A percentile compares a stretch with the other conserved stretches of the same genome.
phyloP scores from a whole-genome alignment of 1,140 invertebrate genomes.

The Pararge aegeria region DNA sequence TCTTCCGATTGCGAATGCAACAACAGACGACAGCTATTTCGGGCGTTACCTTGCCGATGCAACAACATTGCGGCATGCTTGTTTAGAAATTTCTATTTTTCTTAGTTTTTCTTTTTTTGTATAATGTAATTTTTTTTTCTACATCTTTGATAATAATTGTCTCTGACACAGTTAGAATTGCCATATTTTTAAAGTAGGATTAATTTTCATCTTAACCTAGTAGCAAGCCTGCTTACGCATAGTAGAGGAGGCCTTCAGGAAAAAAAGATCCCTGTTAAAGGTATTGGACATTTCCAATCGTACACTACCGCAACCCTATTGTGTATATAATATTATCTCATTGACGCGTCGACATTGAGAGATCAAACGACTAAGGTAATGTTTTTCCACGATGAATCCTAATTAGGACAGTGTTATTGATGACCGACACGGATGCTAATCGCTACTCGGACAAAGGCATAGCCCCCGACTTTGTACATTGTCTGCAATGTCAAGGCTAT shows the following conservation, averaged over 20 bases:
- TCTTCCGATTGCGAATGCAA: constrained; percentile 71
- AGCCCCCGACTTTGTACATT: background rate
- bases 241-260: no score
- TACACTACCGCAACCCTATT: background rate
- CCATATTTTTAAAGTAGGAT: no score
- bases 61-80: constrained; percentile 14
- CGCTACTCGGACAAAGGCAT: constrained; percentile 13
- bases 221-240: no score
- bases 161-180: no score
- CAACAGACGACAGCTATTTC: constrained; percentile 53
- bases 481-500: constrained; percentile 6
- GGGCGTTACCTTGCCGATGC: constrained; percentile 48
- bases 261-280: no score
- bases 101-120: no score
- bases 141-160: no score
- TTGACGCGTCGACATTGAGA: constrained; percentile 49
- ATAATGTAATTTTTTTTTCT: no score
- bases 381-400: constrained; percentile 24
- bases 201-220: no score
- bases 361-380: constrained; percentile 17
- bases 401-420: constrained; percentile 22
- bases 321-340: constrained; percentile 44
- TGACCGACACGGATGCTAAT: constrained; percentile 7
- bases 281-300: background rate
- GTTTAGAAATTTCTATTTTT: background rate